Evolutionary conservation across 2,797 vertebrate genomes (phyloP).

Genomic region (Taeniopygia guttata): DNA sequence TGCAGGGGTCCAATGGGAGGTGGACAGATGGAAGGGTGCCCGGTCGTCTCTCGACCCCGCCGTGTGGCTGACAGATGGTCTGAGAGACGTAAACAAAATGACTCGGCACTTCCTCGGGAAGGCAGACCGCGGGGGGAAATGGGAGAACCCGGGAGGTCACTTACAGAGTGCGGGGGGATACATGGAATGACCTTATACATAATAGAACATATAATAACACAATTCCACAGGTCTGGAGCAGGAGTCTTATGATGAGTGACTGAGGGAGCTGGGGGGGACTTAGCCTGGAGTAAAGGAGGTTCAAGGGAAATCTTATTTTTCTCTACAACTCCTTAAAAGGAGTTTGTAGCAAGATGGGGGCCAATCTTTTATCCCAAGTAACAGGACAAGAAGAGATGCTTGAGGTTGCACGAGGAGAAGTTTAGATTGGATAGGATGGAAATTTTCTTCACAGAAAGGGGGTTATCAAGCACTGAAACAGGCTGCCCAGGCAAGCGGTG

Average conservation of each 20-base stretch:
- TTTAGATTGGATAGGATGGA: background rate
- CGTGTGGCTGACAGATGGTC: too few species aligned
- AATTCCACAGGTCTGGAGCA: too few species aligned
- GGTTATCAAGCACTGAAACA: background rate
- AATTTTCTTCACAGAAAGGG: background rate
- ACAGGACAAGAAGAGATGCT: background rate
- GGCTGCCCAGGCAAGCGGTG: background rate
- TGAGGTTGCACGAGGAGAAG: background rate
- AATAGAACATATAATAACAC: too few species aligned
- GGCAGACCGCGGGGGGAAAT: too few species aligned
- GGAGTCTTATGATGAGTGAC: fast-evolving
- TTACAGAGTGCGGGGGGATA: too few species aligned
- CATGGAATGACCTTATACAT: too few species aligned
- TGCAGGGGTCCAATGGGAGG: too few species aligned
- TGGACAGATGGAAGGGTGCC: too few species aligned
- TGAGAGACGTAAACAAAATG: too few species aligned
- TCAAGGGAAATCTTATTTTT: background rate
- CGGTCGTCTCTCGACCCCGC: too few species aligned
- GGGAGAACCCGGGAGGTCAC: too few species aligned
- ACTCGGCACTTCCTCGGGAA: too few species aligned
- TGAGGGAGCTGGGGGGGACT: background rate
- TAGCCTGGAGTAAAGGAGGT: background rate
- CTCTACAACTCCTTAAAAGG: background rate
- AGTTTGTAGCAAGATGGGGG: background rate
- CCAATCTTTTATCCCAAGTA: background rate